Evolutionary conservation across 1,140 invertebrate species (phyloP), one percentile per base, ranked within the genome.

Genomic region (Drosophila oshimai): DNA sequence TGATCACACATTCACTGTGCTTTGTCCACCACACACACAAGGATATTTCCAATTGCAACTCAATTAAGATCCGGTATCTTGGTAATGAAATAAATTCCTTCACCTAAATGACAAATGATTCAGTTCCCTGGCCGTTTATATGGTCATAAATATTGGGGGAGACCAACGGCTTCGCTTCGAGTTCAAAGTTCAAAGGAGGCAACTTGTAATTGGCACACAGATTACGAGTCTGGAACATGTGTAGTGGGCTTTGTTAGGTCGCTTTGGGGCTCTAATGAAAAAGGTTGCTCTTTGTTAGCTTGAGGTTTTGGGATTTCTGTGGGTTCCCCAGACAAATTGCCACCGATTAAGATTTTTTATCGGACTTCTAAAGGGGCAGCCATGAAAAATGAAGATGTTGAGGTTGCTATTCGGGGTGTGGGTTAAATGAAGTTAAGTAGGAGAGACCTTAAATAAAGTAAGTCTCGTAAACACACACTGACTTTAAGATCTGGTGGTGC

Each of bases 331-430:
- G 72, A 87, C 80, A 86, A 86, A 86, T 86, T 86, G 80, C 61
- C 39, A 36, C 18, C 80, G 75, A 86, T 86, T 86, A 76, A 76
- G 80, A 86, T 86, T 73, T 76, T 86, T 57, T 84, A 83, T 83
- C 70, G 62, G 58, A 44, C 80, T 46, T 31, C 31, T 39, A 26
- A 26, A 57, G 68, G 24, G 51, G 20, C 28, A 13, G 45, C 22
- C 62, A 64, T 73, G 58, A 64, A 73, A 65, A 73, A 73, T 73
- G 57, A 73, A 73, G 67, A 64, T 72, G 68, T 72, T 61, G 28
- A 22, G 53, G 28, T 26, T 42, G 36, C 34, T 22, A 22, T 9
- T 57, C 33, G 36, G 26, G 37, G 42, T 51, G 17, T 42, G 26
- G 50, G 45, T 29, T 54, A 42, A 68, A 55, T 45, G 29, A 55